These are phyloP conservation scores for Callospermophilus lateralis DNA, from an alignment of 2,113 vertebrate species.

Conservation along the genomic window DNA sequence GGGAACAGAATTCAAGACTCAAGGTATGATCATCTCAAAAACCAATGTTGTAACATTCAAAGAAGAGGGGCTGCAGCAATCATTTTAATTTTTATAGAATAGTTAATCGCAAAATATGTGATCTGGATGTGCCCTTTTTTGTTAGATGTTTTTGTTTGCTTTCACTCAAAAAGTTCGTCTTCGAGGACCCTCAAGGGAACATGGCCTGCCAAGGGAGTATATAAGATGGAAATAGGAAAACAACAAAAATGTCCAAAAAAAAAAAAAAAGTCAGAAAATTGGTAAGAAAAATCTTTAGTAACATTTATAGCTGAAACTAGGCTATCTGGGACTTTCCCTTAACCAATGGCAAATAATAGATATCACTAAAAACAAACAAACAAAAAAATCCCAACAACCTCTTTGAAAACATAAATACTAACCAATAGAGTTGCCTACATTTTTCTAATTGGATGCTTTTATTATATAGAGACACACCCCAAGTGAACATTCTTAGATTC, in stretches of 20 bases:
- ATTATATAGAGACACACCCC: not conserved
- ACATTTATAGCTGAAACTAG: not conserved
- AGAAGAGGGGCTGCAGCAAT: not conserved
- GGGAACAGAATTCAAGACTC: not conserved
- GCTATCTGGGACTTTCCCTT: not conserved
- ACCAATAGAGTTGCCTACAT: not conserved
- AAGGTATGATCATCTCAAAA: not conserved
- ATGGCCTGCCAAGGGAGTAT: too few relatives aligned
- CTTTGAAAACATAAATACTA: not conserved
- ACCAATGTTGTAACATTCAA: not conserved
- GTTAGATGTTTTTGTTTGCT: not conserved
- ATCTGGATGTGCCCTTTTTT: not conserved
- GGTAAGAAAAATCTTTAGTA: not conserved
- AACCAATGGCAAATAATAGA: slow-evolving; percentile 6
- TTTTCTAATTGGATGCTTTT: not conserved
- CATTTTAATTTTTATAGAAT: not conserved
- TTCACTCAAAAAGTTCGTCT: not conserved
- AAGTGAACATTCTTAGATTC: not conserved
- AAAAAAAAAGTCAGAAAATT: not conserved
- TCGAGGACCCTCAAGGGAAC: not conserved
- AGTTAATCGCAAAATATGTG: not conserved
- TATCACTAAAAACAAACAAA: not conserved
- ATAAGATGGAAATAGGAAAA: too few relatives aligned
- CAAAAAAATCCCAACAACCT: not conserved
- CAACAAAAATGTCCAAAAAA: too few relatives aligned